Base-by-base conservation (phyloP, 2,888 invertebrate species). In the Limenitis camilla region DNA sequence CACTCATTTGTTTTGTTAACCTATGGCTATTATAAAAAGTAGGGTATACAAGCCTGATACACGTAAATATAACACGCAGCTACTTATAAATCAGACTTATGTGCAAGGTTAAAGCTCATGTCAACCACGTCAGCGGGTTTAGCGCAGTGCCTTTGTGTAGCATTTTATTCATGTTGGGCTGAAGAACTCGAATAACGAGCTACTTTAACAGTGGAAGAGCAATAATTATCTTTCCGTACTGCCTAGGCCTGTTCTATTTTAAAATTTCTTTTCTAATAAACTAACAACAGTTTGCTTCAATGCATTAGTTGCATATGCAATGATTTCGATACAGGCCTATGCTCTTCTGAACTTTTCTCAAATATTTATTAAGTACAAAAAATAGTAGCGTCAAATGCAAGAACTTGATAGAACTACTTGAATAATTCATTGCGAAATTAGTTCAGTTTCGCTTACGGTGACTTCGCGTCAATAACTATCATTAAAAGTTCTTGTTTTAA, bases 41-140 rank as follows among this genome's bases (percentile, higher is more conserved):
- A 36, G 46, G 42, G 49, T 36, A 49, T 47, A 19, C 19, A 2
- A 19, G 19, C 19, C 40, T 53, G 39, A 41, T 40, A 28, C 10
- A 29, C 40, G 33, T 40, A 44, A 51, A 44, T 19, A 47, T 36
- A 29, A 19, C 19, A 19, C 19, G 19, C 19, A 19, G 19, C 19
- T 11, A 36, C 11, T 45, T 43, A 46, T 47, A 56, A 53, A 50
- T 53, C 56, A 44, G 53, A 49, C 49, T 53, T 47, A 41, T 49
- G 47, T 39, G 45, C 49, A 49, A 36, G 39, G 49, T 36, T 53
- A 38, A 52, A 52, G 54, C 55, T 57, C 43, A 41, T 51, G 49
- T 53, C 49, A 60, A 52, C 56, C 52, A 50, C 47, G 57, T 53
- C 56, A 59, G 57, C 53, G 56, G 55, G 53, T 57, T 58, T 54